Evolutionary conservation across 2,888 invertebrate genomes (phyloP).

Genomic region (Nomada ferruginata): DNA sequence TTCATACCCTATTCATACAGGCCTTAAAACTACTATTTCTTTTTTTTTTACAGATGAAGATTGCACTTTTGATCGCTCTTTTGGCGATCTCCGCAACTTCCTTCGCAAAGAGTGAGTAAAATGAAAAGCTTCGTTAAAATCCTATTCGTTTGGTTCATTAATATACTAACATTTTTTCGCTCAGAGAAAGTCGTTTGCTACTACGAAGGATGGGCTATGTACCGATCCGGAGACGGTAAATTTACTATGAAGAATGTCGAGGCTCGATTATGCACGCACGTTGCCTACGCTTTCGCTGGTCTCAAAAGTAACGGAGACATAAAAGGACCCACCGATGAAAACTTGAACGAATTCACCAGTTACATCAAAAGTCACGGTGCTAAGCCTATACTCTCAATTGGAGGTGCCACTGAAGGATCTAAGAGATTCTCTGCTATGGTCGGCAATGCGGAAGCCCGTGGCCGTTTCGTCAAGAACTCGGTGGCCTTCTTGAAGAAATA

Average conservation of each 20-base stretch:
- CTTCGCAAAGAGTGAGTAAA: background rate
- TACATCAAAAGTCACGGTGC: conserved; percentile 85
- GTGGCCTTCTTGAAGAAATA: conserved; percentile 85
- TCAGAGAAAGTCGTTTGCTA: conserved; percentile 85
- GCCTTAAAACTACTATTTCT: background rate
- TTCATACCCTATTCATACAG: no score
- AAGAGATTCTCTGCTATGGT: conserved; percentile 87
- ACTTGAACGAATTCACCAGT: conserved; percentile 86
- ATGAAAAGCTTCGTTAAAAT: background rate
- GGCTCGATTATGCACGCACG: conserved; percentile 89
- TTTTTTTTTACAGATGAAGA: conserved; percentile 7
- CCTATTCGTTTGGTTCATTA: background rate
- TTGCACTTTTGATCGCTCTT: background rate
- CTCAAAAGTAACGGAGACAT: conserved; percentile 85
- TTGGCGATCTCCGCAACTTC: conserved; percentile 2
- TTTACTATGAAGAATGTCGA: conserved; percentile 89
- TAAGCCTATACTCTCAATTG: conserved; percentile 87
- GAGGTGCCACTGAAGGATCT: conserved; percentile 90
- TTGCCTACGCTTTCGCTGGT: conserved; percentile 91
- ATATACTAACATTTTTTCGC: no score
- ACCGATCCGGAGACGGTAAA: conserved; percentile 87
- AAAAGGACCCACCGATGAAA: conserved; percentile 87
- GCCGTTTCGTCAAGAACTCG: conserved; percentile 86
- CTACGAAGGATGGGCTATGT: conserved; percentile 91
- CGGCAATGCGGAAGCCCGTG: conserved; percentile 81